Conservation (phyloP, 2,797 vertebrate species). For the Enteromius paludinosus region DNA sequence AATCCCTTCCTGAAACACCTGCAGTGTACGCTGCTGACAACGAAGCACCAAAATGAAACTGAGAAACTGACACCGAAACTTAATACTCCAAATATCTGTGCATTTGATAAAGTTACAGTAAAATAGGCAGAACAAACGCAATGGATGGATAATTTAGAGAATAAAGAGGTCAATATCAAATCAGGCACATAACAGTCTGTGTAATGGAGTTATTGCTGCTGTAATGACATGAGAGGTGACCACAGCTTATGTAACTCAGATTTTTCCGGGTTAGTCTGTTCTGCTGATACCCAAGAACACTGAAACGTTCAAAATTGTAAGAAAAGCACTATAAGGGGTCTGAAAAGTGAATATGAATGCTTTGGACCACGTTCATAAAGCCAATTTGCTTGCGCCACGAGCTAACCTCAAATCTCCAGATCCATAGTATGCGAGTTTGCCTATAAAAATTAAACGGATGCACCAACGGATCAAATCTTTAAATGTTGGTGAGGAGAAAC, state of each 20-base stretch:
- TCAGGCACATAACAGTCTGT: constrained; percentile 4
- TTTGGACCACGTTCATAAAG: constrained; percentile 1
- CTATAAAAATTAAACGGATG: neutral
- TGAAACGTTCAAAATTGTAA: neutral
- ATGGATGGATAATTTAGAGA: neutral
- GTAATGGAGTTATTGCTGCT: constrained; percentile 24
- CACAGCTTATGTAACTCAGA: constrained; percentile 37
- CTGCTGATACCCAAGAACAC: neutral
- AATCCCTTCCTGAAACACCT: neutral
- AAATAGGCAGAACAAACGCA: neutral
- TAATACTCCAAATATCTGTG: neutral
- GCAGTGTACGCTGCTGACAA: constrained; percentile 11
- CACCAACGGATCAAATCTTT: neutral
- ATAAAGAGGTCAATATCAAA: constrained; percentile 12
- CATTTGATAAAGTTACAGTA: neutral
- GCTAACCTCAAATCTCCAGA: constrained; percentile 16
- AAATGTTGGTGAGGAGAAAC: neutral
- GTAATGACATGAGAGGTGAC: constrained; percentile 30
- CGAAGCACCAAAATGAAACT: neutral
- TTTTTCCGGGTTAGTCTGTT: constrained; percentile 5
- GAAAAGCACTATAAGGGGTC: neutral
- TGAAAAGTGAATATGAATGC: neutral
- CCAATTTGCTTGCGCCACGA: constrained; percentile 28
- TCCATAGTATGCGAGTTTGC: neutral
- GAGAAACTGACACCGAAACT: constrained; percentile 33